Percentiles rank a stretch among this genome's conserved stretches.
These are phyloP conservation scores for Aspiorhynchus laticeps DNA, from an alignment of 2,113 vertebrate species.

Conservation along the genomic window DNA sequence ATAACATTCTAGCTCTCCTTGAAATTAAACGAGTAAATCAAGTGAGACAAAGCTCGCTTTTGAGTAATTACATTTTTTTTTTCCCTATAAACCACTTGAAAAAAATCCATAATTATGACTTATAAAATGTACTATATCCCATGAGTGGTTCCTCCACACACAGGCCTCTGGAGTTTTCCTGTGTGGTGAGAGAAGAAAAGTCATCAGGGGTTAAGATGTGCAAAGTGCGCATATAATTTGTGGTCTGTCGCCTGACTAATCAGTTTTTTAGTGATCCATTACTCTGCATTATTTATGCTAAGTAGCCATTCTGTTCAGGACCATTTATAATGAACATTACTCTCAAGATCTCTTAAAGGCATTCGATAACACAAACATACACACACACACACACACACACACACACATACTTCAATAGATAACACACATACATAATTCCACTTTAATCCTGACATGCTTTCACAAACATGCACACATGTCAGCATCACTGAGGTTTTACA, in stretches of 20 bases:
- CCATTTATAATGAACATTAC: conserved; percentile 63
- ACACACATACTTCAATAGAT: conserved; percentile 53
- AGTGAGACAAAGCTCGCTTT: conserved; percentile 1
- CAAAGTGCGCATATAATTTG: conserved; percentile 55
- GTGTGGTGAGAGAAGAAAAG: not conserved
- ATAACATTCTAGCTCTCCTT: not conserved
- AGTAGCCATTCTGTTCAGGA: conserved; percentile 66
- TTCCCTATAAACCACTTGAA: not conserved
- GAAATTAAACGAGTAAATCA: conserved; percentile 38
- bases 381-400: conserved; percentile 60
- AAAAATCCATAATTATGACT: conserved; percentile 1
- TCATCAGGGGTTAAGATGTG: conserved; percentile 37
- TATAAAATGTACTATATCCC: not conserved
- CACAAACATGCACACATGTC: conserved; percentile 57
- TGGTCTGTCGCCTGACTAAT: conserved; percentile 65
- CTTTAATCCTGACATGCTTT: conserved; percentile 65
- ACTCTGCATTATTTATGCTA: conserved; percentile 78
- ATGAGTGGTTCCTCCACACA: not conserved
- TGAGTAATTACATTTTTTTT: not conserved
- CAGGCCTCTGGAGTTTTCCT: not conserved
- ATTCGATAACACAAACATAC: conserved; percentile 58
- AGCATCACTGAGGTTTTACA: conserved; percentile 61
- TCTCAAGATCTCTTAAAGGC: conserved; percentile 59
- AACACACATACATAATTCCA: conserved; percentile 27
- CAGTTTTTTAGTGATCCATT: conserved; percentile 72